A percentile compares a stretch with the other conserved stretches of the same genome.
Conservation (phyloP, 2,888 invertebrate genomes). For the Eristalis tenax region DNA sequence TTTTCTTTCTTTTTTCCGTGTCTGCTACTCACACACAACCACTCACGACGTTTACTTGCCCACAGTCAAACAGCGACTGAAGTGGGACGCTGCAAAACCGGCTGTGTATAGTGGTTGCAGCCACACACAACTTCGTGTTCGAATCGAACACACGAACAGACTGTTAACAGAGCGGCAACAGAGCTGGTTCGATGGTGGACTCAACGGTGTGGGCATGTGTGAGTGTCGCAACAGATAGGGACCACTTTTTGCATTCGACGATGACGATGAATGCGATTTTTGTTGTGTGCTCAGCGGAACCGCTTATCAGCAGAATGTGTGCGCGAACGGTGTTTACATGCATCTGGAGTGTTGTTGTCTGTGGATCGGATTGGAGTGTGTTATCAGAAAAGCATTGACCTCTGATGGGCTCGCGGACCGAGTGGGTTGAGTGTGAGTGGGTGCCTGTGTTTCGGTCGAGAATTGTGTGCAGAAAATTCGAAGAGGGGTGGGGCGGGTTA, state of each 20-base stretch:
- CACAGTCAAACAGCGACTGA: constrained; percentile 59
- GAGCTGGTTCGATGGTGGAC: neutral
- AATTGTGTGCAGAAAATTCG: constrained; percentile 15
- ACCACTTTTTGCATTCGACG: neutral
- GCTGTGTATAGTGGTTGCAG: constrained; percentile 58
- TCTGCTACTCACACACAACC: neutral
- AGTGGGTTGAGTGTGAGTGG: constrained; percentile 1
- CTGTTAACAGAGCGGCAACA: constrained; percentile 35
- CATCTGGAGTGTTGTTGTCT: constrained; percentile 19
- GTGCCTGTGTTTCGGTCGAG: neutral
- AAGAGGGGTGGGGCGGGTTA: neutral
- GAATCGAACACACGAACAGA: constrained; percentile 43
- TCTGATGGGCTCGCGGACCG: constrained; percentile 39
- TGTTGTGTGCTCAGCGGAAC: constrained; percentile 6
- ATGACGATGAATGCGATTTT: constrained; percentile 1
- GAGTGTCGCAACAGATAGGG: constrained; percentile 35
- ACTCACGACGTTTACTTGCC: constrained; percentile 24
- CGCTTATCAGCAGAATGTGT: constrained; percentile 37
- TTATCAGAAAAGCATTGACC: constrained; percentile 70
- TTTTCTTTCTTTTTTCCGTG: neutral
- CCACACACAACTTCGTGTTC: constrained; percentile 22
- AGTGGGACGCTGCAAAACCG: constrained; percentile 34
- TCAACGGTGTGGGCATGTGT: neutral
- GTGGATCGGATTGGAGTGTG: constrained; percentile 19
- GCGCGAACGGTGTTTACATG: constrained; percentile 24